Conservation (phyloP, 2,797 vertebrate genomes). For the Hirundo rustica region DNA sequence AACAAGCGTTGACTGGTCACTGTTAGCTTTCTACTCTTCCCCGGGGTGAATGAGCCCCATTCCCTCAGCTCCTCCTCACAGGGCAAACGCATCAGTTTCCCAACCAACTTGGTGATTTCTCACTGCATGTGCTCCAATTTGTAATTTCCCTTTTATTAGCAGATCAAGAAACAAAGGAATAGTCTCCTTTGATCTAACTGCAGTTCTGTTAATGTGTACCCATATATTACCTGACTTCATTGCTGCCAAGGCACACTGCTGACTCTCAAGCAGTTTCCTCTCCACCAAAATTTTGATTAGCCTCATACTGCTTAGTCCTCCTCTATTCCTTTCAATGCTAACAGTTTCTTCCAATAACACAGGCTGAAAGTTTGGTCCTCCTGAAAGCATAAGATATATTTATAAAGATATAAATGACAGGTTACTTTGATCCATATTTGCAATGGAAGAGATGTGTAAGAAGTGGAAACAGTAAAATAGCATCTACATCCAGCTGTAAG, state of each 20-base stretch:
- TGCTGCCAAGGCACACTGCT: neutral
- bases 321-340: neutral
- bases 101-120: neutral
- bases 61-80: neutral
- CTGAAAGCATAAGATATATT: too few species aligned
- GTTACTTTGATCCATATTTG: neutral
- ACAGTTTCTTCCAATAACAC: neutral
- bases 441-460: neutral
- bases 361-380: neutral
- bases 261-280: neutral
- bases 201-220: neutral
- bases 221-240: neutral
- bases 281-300: neutral
- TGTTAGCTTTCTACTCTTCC: neutral
- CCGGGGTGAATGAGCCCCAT: accelerated
- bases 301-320: neutral
- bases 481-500: neutral
- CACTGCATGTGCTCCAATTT: neutral
- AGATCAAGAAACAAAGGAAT: neutral
- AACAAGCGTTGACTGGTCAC: neutral
- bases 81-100: neutral
- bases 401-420: neutral
- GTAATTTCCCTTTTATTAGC: neutral
- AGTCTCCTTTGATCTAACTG: neutral
- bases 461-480: neutral